Base-by-base conservation (phyloP, 2,797 vertebrate genomes). In the Parotocinclus haroldoi region DNA sequence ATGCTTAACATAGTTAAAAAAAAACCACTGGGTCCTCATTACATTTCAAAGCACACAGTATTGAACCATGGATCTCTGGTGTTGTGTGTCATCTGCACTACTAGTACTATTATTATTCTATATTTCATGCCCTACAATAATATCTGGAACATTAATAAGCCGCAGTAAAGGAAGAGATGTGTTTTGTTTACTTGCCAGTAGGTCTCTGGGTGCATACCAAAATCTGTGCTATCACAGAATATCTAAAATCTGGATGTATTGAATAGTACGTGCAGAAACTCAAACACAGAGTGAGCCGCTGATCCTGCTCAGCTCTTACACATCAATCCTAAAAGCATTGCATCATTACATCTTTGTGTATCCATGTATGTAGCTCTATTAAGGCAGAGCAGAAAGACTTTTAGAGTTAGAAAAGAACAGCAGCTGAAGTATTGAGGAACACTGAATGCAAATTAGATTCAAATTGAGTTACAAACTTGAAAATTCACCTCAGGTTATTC, bases 311-410 rank as follows among this genome's bases (percentile, higher is more conserved):
- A 44, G 38, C 49, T 66, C 72, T 71, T 58, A 48, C 60, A 67
- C 39, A 38, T 48, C 19, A 44, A 27, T 46, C 48, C 51, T 66
- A 57, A 68, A 63, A 67, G n/a, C 17, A 62, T 77, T 77, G 71
- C 68, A 68, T 71, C 71, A 71, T 49, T n/a, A 40, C 59, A 61
- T 71, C 18, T 54, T 10, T 44, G 18, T 42, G 27, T 68, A 59
- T 71, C 48, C 64, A 73, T 77, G 58, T 60, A 54, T 61, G 68
- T 66, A 39, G 68, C 65, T 49, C 18, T 7, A 37, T 54, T 65
- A 69, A 74, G 65, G 51, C 17, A 8, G 5, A 56, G 50, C 44
- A 61, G 66, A 27, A 27, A 27, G 27, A 27, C 27, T 27, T n/a
- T n/a, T 27, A 27, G 2, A 27, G 27, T 27, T 27, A 27, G 27